Evolutionary conservation across 2,113 vertebrate species (phyloP), one percentile per base, ranked within the genome.

Genomic region (Opisthocomus hoazin): DNA sequence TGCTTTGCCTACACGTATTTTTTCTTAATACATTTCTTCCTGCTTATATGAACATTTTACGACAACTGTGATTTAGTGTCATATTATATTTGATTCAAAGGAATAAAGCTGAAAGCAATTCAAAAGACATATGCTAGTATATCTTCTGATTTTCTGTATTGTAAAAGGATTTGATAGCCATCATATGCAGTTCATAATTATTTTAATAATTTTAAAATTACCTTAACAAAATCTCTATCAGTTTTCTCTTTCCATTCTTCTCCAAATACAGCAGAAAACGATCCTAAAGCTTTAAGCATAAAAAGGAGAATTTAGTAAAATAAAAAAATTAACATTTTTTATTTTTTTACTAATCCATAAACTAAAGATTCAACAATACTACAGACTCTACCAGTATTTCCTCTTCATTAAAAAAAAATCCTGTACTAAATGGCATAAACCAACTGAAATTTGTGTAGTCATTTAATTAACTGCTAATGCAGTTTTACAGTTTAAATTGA

Each of bases 181-280:
- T 8, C 63, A 92, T 15, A 70, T 14, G 24, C 43, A 95, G 57
- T 46, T 70, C 27, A 63, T 80, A 91, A 60, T 82, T 86, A 70
- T 90, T 95, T 53, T 66, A 84, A 66, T 84, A 87, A 66, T 87
- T 81, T 81, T 95, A 54, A 70, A 80, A 93, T 98, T 98, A 99
- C 99, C 99, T 99, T 99, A 97, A 99, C 97, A 97, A 99, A 99
- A 98, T 99, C 99, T 97, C 99, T 98, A 94, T 99, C 99, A n/a
- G 99, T 99, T 98, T 99, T 99, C 98, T 99, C 99, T 97, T 99
- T 99, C 99, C 99, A 99, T 98, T 99, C 99, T 91, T 97, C 98
- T 97, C 99, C 99, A 98, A 99, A 99, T 61, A 99, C 99, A 98
- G 98, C 98, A 92, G 99, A 99, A 98, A 99, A 99, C 92, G 99